These are phyloP conservation scores for Cordilura impudica DNA, from an alignment of 2,888 invertebrate genomes.

Conservation along the genomic window DNA sequence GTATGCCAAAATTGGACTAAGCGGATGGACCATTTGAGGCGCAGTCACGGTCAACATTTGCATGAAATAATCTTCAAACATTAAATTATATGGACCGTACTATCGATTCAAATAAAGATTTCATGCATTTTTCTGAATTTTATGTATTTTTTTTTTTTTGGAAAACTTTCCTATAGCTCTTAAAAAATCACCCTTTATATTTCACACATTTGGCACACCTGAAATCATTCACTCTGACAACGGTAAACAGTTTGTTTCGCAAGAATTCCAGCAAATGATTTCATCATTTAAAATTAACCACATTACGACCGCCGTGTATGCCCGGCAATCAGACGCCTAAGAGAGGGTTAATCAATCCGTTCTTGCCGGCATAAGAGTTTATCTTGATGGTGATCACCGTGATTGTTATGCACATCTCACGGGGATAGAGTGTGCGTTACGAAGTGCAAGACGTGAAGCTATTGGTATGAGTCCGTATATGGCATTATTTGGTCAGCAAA, in stretches of 20 bases:
- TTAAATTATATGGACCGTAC: too few relatives aligned
- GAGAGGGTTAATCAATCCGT: too few relatives aligned
- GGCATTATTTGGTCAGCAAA: background rate
- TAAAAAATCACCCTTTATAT: too few relatives aligned
- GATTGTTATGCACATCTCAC: constrained; percentile 43
- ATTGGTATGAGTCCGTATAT: constrained; percentile 35
- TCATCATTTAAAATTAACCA: constrained; percentile 48
- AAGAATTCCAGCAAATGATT: constrained; percentile 53
- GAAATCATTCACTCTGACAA: constrained; percentile 41
- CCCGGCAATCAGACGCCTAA: constrained; percentile 64
- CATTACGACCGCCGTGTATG: constrained; percentile 65
- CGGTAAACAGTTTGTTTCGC: constrained; percentile 63
- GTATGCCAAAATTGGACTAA: too few relatives aligned
- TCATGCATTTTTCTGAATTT: too few relatives aligned
- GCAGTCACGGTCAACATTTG: too few relatives aligned
- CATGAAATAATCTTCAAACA: too few relatives aligned
- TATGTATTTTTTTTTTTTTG: too few relatives aligned
- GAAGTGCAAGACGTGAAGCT: constrained; percentile 18
- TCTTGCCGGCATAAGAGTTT: background rate
- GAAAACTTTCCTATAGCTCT: too few relatives aligned
- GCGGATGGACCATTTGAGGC: too few relatives aligned
- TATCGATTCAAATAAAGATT: too few relatives aligned
- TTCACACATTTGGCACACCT: constrained; percentile 2
- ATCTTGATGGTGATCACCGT: constrained; percentile 41
- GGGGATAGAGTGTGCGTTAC: constrained; percentile 31